Percentiles rank a stretch among this genome's conserved stretches.
Conservation (phyloP, 2,113 vertebrate species). For the Parus major region DNA sequence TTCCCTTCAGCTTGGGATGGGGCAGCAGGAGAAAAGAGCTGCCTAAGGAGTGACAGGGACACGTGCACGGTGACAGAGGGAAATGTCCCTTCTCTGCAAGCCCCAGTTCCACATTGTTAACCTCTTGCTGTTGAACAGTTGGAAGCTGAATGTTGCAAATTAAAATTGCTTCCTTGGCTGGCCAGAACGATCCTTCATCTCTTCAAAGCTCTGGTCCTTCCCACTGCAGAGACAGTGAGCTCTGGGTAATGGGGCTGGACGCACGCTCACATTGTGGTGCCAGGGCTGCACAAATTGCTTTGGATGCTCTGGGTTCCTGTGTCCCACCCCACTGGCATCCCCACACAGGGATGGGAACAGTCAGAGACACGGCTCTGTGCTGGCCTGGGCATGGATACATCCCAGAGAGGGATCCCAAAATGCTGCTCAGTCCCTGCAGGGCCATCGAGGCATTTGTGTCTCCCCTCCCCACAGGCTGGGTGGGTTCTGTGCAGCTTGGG, state of each 20-base stretch:
- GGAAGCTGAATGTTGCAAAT: constrained; percentile 46
- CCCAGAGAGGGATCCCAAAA: background rate
- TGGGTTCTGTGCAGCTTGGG: background rate
- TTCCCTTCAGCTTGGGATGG: background rate
- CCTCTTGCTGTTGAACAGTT: constrained; percentile 24
- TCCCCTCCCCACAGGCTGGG: background rate
- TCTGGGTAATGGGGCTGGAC: background rate
- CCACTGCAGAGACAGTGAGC: background rate
- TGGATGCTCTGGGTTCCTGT: background rate
- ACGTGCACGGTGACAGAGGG: background rate
- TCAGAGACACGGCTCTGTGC: background rate
- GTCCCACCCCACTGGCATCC: background rate
- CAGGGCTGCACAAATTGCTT: background rate
- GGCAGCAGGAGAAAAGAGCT: background rate
- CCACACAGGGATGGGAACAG: background rate
- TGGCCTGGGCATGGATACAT: background rate
- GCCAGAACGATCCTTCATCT: constrained; percentile 20
- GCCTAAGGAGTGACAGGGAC: background rate
- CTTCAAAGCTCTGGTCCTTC: background rate
- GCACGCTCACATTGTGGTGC: background rate
- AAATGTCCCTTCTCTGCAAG: background rate
- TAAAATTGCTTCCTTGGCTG: constrained; percentile 50
- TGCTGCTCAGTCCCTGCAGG: background rate
- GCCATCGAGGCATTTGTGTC: background rate
- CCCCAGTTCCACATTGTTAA: constrained; percentile 42